Conservation (phyloP, 2,888 invertebrate genomes). For the Tenthredo amoena region DNA sequence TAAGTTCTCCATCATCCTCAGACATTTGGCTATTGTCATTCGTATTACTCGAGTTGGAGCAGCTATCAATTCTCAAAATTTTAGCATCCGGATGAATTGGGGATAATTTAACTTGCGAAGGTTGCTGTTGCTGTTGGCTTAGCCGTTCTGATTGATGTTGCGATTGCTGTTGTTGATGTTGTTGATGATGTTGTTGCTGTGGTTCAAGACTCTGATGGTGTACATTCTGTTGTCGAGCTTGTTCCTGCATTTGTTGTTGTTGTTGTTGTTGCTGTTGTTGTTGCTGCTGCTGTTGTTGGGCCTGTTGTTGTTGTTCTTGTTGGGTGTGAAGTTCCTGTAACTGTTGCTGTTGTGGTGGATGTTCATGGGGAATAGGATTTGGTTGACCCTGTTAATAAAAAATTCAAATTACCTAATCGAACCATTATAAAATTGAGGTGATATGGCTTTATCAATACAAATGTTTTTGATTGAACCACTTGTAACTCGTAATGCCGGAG, state of each 20-base stretch:
- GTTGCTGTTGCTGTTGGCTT: slow-evolving; percentile 22
- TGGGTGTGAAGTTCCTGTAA: slow-evolving; percentile 69
- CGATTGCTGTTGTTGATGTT: slow-evolving; percentile 27
- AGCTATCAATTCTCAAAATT: slow-evolving; percentile 61
- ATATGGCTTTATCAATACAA: neutral
- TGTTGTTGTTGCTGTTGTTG: slow-evolving; percentile 62
- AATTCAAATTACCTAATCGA: neutral
- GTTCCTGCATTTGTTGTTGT: slow-evolving; percentile 59
- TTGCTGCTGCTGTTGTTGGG: slow-evolving; percentile 62
- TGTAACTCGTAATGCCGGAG: neutral
- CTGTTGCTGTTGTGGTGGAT: slow-evolving; percentile 64
- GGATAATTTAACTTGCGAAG: neutral
- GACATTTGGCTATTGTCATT: slow-evolving; percentile 68
- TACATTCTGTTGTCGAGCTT: slow-evolving; percentile 57
- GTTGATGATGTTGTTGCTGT: slow-evolving; percentile 61
- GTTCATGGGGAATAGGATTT: slow-evolving; percentile 61
- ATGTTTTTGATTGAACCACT: neutral
- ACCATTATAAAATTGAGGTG: neutral
- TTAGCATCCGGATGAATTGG: slow-evolving; percentile 39
- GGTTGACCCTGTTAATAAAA: slow-evolving; percentile 61
- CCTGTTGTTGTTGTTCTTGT: slow-evolving; percentile 62
- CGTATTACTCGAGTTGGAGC: slow-evolving; percentile 63
- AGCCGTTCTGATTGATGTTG: slow-evolving; percentile 54
- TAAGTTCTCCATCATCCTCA: slow-evolving; percentile 61
- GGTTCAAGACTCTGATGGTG: slow-evolving; percentile 64